Base-by-base conservation (phyloP, 2,888 invertebrate genomes). In the Lepidonotus clava region DNA sequence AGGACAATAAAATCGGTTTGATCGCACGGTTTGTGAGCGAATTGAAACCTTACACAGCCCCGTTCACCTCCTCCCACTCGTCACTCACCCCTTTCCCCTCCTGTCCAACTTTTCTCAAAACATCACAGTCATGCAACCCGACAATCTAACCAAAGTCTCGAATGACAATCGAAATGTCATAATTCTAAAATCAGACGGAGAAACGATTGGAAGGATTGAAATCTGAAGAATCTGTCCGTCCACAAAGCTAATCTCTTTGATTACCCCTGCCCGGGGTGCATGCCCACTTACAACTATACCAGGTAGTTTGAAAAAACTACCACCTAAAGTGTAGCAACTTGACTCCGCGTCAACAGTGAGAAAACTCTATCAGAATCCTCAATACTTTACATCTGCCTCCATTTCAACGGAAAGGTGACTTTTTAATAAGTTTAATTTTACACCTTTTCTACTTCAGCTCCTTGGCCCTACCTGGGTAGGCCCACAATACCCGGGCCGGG, bases 351-450 rank as follows among this genome's bases (percentile, higher is more conserved):
- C n/a, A n/a, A n/a, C n/a, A n/a, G n/a, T n/a, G 53, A 18, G 21
- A 18, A 53, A 53, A 53, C 53, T 53, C 21, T n/a, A 53, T 53
- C 53, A 53, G 53, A 18, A 53, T n/a, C 53, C 53, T 53, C 21
- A 53, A 53, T 53, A 53, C 61, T 32, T 11, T 2, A 32, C 61
- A 61, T 61, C 61, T 61, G 61, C 28, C 61, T 11, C 28, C 61
- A 28, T 32, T 28, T 32, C 61, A 61, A 24, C 4, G 28, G 28
- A 24, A 61, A 28, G 61, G 28, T 61, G 28, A 4, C 61, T 61
- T 61, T 61, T 61, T 61, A 61, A 61, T 61, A 61, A 61, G 61
- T 61, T 61, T 61, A 61, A 61, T 61, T 24, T 28, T n/a, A 61
- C 61, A 61, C 61, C 61, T 28, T 28, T 32, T n/a, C 21, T 53